phyloP scores from a whole-genome alignment of 2,113 vertebrate species.

The Hiodon alosoides region DNA sequence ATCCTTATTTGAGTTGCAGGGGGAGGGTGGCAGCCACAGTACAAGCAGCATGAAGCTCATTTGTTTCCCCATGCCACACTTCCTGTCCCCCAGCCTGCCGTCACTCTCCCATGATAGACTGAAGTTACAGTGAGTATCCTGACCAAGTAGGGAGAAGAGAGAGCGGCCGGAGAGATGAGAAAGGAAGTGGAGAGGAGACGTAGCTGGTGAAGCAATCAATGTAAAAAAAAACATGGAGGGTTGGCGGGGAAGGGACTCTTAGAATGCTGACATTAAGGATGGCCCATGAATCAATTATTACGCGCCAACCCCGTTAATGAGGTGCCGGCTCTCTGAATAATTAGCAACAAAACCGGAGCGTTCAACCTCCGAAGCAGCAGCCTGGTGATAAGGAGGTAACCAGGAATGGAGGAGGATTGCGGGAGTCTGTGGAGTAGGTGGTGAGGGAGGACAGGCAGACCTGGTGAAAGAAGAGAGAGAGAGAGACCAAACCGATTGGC shows the following conservation, averaged over 20 bases:
- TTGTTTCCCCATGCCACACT: background rate
- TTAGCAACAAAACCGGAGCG: constrained; percentile 4
- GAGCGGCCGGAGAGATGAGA: background rate
- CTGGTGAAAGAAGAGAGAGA: background rate
- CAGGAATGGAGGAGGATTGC: background rate
- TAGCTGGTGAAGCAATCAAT: background rate
- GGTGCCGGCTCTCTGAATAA: constrained; percentile 23
- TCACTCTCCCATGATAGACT: background rate
- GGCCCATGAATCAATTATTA: constrained; percentile 24
- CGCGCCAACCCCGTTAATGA: constrained; percentile 13
- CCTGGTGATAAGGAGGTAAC: background rate
- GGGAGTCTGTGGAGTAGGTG: background rate
- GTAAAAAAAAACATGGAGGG: background rate
- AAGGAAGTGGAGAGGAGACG: background rate
- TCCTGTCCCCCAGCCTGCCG: background rate
- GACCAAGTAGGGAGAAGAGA: background rate
- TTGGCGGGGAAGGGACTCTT: background rate
- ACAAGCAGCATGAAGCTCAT: background rate
- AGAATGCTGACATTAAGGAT: constrained; percentile 24
- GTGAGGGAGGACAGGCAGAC: background rate
- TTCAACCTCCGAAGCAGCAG: background rate
- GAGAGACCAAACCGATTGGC: background rate
- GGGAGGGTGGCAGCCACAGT: background rate
- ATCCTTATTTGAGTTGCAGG: background rate
- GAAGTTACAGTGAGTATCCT: background rate